Evolutionary conservation across 2,888 invertebrate species (phyloP).

Genomic region (Rhimphoctona megacephalus): DNA sequence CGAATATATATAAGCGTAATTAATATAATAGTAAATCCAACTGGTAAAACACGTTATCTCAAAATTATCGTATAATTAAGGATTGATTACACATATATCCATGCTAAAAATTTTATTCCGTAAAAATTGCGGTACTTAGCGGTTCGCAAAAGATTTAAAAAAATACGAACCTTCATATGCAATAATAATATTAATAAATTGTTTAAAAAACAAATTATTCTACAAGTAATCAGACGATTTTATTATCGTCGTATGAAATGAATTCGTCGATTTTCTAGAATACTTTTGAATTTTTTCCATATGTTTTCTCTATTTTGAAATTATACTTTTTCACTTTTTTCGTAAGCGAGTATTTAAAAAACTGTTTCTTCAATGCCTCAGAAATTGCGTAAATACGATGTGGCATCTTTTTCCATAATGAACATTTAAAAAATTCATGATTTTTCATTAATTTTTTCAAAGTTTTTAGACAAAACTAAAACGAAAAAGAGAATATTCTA

Average conservation of each 20-base stretch:
- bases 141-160: neutral
- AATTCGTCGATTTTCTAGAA: neutral
- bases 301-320: neutral
- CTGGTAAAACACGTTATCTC: constrained; percentile 18
- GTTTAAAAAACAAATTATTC: too few species aligned
- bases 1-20: neutral
- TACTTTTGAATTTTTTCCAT: neutral
- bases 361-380: neutral
- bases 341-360: neutral
- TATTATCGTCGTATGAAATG: too few species aligned
- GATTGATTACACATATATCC: neutral
- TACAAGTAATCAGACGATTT: too few species aligned
- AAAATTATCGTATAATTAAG: neutral
- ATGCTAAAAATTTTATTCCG: neutral
- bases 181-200: too few species aligned
- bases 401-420: too few species aligned
- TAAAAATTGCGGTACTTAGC: neutral
- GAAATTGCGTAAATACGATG: too few species aligned
- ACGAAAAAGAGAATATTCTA: too few species aligned
- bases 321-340: neutral
- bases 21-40: constrained; percentile 30
- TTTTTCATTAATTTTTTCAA: too few species aligned
- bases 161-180: neutral
- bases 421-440: too few species aligned
- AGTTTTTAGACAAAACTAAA: too few species aligned